Conservation (phyloP, 2,888 invertebrate species). For the Alsophila aescularia region DNA sequence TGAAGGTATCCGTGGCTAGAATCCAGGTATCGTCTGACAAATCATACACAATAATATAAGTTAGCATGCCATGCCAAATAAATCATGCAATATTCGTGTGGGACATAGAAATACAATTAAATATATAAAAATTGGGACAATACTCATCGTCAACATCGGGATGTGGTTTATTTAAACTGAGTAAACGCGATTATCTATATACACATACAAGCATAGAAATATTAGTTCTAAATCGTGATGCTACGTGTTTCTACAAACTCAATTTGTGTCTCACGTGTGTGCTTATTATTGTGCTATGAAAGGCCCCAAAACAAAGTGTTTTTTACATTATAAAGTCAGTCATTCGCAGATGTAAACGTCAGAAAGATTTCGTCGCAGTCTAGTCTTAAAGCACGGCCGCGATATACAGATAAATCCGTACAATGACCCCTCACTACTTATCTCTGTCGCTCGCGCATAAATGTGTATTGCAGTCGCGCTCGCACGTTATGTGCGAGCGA, state of each 20-base stretch:
- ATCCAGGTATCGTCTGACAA: conserved; percentile 83
- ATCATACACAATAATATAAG: conserved; percentile 75
- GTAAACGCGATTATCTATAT: conserved; percentile 20
- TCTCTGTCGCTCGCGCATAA: too few species aligned
- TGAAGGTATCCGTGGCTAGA: conserved; percentile 78
- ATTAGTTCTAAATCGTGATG: conserved; percentile 32
- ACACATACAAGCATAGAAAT: conserved; percentile 29
- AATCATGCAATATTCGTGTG: conserved; percentile 73
- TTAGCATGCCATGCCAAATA: conserved; percentile 81
- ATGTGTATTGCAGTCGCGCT: too few species aligned
- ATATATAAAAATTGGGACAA: conserved; percentile 38
- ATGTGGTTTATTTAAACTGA: not conserved
- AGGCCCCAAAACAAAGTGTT: conserved; percentile 30
- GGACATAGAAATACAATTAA: conserved; percentile 49
- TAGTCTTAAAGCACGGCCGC: conserved; percentile 41
- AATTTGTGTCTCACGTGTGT: conserved; percentile 35
- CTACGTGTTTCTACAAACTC: conserved; percentile 35
- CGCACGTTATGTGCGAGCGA: too few species aligned
- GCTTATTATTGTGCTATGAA: conserved; percentile 36
- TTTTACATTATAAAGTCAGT: conserved; percentile 36
- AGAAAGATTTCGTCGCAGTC: conserved; percentile 37
- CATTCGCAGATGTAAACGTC: conserved; percentile 33
- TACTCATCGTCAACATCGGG: conserved; percentile 9
- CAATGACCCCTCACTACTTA: too few species aligned
- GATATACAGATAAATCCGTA: too few species aligned